These are phyloP conservation scores for Scomber scombrus DNA, from an alignment of 2,113 vertebrate genomes.

Conservation along the genomic window DNA sequence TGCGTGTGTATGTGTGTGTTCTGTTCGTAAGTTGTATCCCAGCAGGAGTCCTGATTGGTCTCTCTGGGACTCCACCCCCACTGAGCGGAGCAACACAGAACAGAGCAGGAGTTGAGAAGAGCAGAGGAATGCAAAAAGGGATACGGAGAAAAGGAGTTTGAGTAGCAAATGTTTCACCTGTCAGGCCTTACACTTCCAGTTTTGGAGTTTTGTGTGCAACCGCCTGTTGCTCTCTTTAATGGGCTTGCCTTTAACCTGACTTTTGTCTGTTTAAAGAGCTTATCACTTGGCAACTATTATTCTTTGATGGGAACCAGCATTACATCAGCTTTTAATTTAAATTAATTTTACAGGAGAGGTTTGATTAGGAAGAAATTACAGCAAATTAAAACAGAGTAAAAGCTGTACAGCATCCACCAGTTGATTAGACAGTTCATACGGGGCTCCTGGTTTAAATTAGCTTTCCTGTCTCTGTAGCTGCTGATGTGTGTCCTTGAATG, in stretches of 20 bases:
- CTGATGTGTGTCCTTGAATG: slow-evolving; percentile 47
- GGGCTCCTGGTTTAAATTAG: neutral
- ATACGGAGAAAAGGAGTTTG: slow-evolving; percentile 27
- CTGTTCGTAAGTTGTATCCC: slow-evolving; percentile 66
- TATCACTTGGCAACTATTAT: slow-evolving; percentile 8
- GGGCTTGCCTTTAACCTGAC: slow-evolving; percentile 3
- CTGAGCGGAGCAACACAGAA: slow-evolving; percentile 38
- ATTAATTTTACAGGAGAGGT: slow-evolving; percentile 18
- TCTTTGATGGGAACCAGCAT: slow-evolving; percentile 29
- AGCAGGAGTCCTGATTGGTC: slow-evolving; percentile 78
- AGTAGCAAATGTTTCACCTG: slow-evolving; percentile 4
- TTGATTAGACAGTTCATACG: slow-evolving; percentile 17
- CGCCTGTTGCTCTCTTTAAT: slow-evolving; percentile 26
- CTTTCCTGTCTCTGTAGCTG: slow-evolving; percentile 16
- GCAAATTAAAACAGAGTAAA: slow-evolving; percentile 17
- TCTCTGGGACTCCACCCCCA: slow-evolving; percentile 75
- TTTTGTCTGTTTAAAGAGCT: neutral
- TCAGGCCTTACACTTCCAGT: neutral
- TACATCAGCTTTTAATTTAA: slow-evolving; percentile 35
- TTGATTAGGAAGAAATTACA: slow-evolving; percentile 28
- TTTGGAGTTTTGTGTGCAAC: neutral
- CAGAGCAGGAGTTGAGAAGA: slow-evolving; percentile 47
- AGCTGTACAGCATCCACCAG: slow-evolving; percentile 16
- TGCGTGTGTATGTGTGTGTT: slow-evolving; percentile 30
- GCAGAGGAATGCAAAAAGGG: slow-evolving; percentile 28